Conservation (phyloP, 2,113 vertebrate species). For the Emydocephalus ijimae region DNA sequence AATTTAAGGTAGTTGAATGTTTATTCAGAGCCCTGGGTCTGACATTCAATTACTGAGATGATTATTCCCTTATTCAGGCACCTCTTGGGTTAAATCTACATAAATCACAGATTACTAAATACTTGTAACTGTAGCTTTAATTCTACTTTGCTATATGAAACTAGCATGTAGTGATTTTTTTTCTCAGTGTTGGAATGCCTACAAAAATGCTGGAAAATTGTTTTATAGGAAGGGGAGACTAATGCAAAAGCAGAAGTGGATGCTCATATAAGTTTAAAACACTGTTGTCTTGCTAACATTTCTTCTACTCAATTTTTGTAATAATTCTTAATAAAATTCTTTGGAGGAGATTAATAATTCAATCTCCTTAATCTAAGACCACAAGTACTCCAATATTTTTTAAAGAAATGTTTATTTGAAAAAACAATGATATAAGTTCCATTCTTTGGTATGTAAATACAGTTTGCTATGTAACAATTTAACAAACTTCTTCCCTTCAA, state of each 20-base stretch:
- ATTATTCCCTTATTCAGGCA: neutral
- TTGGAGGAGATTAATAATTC: neutral
- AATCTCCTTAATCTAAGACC: neutral
- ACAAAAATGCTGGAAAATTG: neutral
- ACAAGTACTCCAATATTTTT: neutral
- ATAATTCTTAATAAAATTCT: neutral
- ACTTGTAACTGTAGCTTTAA: neutral
- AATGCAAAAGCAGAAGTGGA: neutral
- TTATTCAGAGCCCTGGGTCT: neutral
- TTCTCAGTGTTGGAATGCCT: neutral
- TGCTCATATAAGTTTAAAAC: neutral
- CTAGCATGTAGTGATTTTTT: neutral
- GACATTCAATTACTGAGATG: neutral
- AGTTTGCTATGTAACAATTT: too few species aligned
- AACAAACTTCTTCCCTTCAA: neutral
- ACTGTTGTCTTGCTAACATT: neutral
- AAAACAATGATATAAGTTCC: neutral
- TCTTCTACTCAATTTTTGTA: neutral
- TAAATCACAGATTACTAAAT: neutral
- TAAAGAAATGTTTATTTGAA: neutral
- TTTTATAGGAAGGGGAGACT: neutral
- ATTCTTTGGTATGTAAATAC: neutral
- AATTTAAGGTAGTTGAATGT: neutral
- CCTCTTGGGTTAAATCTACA: neutral
- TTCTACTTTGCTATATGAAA: neutral